A percentile compares a stretch with the other conserved stretches of the same genome.
Evolutionary conservation across 2,113 vertebrate genomes (phyloP).

Genomic region (Rhombomys opimus): DNA sequence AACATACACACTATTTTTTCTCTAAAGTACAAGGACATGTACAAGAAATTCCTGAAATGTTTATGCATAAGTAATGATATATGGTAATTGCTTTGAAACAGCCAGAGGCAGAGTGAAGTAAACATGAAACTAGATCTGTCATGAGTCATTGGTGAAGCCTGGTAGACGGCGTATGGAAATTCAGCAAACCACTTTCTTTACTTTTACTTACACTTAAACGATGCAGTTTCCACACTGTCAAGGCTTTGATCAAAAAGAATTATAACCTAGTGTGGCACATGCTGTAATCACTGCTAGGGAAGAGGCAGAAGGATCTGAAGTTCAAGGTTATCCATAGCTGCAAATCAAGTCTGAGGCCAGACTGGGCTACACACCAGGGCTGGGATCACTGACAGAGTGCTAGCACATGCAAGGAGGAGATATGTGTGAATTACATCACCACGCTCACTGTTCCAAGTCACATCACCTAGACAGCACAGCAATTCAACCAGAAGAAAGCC

Average conservation of each 20-base stretch:
- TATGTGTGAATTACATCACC: neutral
- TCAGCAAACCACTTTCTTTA: constrained; percentile 47
- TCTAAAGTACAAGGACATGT: too few species aligned
- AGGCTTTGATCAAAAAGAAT: constrained; percentile 7
- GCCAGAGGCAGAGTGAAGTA: neutral
- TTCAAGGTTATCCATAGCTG: neutral
- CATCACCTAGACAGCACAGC: constrained; percentile 27
- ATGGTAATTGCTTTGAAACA: constrained; percentile 49
- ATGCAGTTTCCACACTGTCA: constrained; percentile 14
- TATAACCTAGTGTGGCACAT: neutral
- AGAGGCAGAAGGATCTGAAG: neutral
- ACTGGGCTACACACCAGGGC: neutral
- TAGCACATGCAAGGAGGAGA: neutral
- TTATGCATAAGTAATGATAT: constrained; percentile 24
- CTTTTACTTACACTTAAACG: constrained; percentile 40
- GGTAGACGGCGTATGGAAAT: neutral
- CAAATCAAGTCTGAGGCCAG: neutral
- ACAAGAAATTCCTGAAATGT: constrained; percentile 44
- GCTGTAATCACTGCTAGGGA: neutral
- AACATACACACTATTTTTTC: neutral
- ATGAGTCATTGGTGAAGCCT: neutral
- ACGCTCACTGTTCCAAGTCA: constrained; percentile 53
- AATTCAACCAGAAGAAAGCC: constrained; percentile 27
- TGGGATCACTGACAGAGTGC: neutral
- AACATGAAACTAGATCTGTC: neutral